Conservation (phyloP, 2,113 vertebrate species). For the Dromiciops gliroides region DNA sequence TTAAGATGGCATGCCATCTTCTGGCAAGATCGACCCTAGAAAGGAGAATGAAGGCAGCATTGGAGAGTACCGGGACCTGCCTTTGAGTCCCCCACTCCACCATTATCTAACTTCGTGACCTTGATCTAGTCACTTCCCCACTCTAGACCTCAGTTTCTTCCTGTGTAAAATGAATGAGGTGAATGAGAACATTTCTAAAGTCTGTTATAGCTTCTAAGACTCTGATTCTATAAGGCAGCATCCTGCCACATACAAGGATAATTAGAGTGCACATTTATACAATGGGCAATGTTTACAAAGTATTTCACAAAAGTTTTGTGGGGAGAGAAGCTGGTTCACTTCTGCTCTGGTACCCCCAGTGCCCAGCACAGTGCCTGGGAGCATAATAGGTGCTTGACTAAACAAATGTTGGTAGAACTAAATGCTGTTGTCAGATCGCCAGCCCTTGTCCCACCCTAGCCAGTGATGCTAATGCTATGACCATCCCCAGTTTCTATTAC, state of each 20-base stretch:
- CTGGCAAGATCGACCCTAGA: background rate
- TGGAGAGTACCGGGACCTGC: background rate
- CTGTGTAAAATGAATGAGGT: background rate
- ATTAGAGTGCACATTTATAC: background rate
- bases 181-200: background rate
- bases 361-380: background rate
- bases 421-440: background rate
- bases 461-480: background rate
- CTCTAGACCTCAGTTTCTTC: background rate
- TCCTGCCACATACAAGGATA: too few relatives aligned
- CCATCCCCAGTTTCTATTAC: background rate
- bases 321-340: too few relatives aligned
- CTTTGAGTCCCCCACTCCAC: background rate
- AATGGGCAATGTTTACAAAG: background rate
- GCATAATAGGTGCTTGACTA: background rate
- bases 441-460: background rate
- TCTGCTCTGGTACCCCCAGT: background rate
- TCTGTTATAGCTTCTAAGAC: background rate
- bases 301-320: too few relatives aligned
- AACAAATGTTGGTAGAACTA: background rate
- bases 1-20: background rate
- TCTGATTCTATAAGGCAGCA: background rate
- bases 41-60: background rate
- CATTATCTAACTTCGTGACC: background rate
- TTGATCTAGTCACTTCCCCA: background rate